Evolutionary conservation across 2,888 invertebrate species (phyloP).

Genomic region (Nomada hirtipes): DNA sequence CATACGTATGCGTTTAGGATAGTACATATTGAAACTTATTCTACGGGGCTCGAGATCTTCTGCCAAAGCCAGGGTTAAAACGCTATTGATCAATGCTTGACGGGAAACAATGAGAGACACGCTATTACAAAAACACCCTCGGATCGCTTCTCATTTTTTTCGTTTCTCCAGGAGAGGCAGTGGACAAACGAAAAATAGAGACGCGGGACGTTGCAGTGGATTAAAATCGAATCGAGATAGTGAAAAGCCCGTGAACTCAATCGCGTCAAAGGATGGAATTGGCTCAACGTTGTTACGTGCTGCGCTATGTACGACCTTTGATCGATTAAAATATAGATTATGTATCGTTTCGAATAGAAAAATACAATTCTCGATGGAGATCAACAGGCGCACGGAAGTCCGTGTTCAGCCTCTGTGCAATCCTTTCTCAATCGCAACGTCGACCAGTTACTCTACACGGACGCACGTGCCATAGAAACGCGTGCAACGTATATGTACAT

Average conservation of each 20-base stretch:
- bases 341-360: conserved; percentile 68
- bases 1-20: not conserved
- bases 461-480: conserved; percentile 22
- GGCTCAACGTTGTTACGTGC: conserved; percentile 38
- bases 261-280: conserved; percentile 31
- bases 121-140: not conserved
- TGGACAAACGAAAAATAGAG: not conserved
- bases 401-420: conserved; percentile 36
- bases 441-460: conserved; percentile 43
- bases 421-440: conserved; percentile 40
- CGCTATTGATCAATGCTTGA: not conserved
- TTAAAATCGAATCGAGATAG: not conserved
- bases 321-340: conserved; percentile 72
- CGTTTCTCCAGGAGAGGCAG: not conserved
- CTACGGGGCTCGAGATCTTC: conserved; percentile 2
- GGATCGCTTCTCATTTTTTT: not conserved
- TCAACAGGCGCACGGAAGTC: conserved; percentile 59
- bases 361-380: conserved; percentile 72
- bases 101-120: not conserved
- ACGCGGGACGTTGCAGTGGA: not conserved
- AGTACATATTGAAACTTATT: conserved; percentile 4
- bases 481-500: conserved; percentile 16
- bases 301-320: conserved; percentile 49
- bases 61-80: conserved; percentile 9
- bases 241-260: conserved; percentile 4